phyloP scores from a whole-genome alignment of 2,888 invertebrate species.

The Ennomos erosarius region DNA sequence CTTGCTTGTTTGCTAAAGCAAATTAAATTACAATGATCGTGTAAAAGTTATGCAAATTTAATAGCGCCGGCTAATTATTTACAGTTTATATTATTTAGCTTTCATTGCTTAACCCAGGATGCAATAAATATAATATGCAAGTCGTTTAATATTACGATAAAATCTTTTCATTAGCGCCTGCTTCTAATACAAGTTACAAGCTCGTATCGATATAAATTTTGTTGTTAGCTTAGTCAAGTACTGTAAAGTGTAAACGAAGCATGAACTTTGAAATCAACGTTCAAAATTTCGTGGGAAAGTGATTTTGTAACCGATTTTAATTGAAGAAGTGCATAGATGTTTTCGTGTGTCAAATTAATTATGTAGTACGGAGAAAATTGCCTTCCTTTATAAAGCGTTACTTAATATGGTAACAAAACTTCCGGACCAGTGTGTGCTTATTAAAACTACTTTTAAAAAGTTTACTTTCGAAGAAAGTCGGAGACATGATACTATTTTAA shows the following conservation, averaged over 20 bases:
- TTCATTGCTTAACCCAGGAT: conserved; percentile 21
- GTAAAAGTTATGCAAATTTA: conserved; percentile 20
- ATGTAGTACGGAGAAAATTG: conserved; percentile 25
- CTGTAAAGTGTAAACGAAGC: conserved; percentile 35
- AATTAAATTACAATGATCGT: conserved; percentile 3
- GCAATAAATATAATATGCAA: conserved; percentile 20
- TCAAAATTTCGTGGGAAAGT: conserved; percentile 40
- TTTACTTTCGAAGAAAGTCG: conserved; percentile 23
- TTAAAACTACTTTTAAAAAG: conserved; percentile 13
- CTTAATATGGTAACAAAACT: conserved; percentile 34
- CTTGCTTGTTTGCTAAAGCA: background rate
- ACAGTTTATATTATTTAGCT: conserved; percentile 15
- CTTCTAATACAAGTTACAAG: conserved; percentile 17
- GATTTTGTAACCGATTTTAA: conserved; percentile 38
- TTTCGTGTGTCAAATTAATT: conserved; percentile 34
- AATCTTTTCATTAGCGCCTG: conserved; percentile 19
- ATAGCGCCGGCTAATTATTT: conserved; percentile 14
- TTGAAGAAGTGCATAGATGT: conserved; percentile 38
- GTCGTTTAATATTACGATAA: conserved; percentile 19
- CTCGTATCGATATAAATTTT: conserved; percentile 1
- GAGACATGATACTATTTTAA: conserved; percentile 12
- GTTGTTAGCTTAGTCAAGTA: conserved; percentile 23
- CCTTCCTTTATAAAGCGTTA: conserved; percentile 18
- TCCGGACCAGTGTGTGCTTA: conserved; percentile 26
- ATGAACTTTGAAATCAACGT: conserved; percentile 22